These are phyloP conservation scores for Nomada fucata DNA, from an alignment of 2,888 invertebrate genomes.

Conservation along the genomic window DNA sequence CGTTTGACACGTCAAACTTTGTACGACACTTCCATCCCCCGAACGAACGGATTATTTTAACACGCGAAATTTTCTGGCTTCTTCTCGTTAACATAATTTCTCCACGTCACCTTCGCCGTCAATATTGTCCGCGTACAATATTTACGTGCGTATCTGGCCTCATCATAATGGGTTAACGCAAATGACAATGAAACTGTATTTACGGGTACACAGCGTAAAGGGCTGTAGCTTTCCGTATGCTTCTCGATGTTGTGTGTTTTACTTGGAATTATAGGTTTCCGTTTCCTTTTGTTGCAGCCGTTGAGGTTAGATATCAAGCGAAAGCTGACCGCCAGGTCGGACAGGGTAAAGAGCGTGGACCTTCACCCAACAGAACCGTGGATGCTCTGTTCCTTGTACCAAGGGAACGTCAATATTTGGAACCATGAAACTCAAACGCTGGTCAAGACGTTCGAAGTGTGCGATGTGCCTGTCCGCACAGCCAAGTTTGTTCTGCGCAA, in stretches of 20 bases:
- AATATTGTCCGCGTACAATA: neutral
- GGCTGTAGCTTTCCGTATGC: too few species aligned
- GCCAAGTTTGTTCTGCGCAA: conserved; percentile 98
- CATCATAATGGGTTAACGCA: neutral
- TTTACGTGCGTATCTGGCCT: too few species aligned
- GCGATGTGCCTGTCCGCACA: conserved; percentile 97
- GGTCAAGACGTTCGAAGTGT: conserved; percentile 96
- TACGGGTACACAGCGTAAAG: too few species aligned
- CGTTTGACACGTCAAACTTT: conserved; percentile 64
- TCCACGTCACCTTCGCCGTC: neutral
- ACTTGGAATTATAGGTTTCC: neutral
- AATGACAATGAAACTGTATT: neutral
- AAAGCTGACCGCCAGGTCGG: conserved; percentile 98
- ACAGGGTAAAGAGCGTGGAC: conserved; percentile 99
- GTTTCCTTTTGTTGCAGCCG: conserved; percentile 87
- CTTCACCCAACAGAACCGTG: conserved; percentile 99
- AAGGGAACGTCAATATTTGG: conserved; percentile 99
- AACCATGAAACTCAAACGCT: conserved; percentile 97
- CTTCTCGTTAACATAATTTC: neutral
- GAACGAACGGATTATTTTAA: neutral
- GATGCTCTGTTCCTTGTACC: conserved; percentile 99
- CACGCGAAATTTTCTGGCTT: neutral
- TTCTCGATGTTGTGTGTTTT: too few species aligned
- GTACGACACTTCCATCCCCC: neutral
- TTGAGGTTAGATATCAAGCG: conserved; percentile 99